Evolutionary conservation across 2,888 invertebrate genomes (phyloP).

Genomic region (Aplocera efformata): DNA sequence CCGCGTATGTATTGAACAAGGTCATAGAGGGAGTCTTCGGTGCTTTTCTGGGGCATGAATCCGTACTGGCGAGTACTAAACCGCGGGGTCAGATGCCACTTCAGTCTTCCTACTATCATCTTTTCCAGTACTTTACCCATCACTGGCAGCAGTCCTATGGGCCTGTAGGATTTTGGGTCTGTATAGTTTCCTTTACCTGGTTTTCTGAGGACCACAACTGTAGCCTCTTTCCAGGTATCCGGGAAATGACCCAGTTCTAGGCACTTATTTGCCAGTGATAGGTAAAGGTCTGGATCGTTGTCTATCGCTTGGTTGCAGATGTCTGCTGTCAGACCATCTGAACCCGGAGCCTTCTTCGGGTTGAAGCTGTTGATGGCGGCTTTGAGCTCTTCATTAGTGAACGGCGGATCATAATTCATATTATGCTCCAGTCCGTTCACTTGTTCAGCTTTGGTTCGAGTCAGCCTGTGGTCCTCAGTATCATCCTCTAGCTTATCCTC

Average conservation of each 20-base stretch:
- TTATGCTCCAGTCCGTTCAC: slow-evolving; percentile 6
- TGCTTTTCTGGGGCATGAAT: too few species aligned
- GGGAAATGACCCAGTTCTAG: too few species aligned
- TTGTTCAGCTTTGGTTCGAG: neutral
- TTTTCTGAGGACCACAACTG: too few species aligned
- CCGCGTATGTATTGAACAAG: too few species aligned
- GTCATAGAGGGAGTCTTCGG: too few species aligned
- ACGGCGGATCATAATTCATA: slow-evolving; percentile 17
- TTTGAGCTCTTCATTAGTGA: slow-evolving; percentile 12
- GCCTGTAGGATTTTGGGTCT: too few species aligned
- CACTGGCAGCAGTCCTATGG: slow-evolving; percentile 20
- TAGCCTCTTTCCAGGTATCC: neutral
- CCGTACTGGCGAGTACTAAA: too few species aligned
- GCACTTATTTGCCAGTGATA: slow-evolving; percentile 8
- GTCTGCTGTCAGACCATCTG: slow-evolving; percentile 1
- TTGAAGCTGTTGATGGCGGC: slow-evolving; percentile 8
- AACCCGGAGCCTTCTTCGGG: too few species aligned
- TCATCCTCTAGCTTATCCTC: slow-evolving; percentile 4
- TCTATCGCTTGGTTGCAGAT: slow-evolving; percentile 21
- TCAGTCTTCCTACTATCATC: too few species aligned
- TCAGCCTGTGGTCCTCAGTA: slow-evolving; percentile 4
- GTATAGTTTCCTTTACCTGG: too few species aligned
- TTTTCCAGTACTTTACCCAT: slow-evolving; percentile 14
- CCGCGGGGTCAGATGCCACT: too few species aligned
- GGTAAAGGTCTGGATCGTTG: slow-evolving; percentile 9